Percentiles rank a stretch among this genome's conserved stretches.
Evolutionary conservation across 2,888 invertebrate species (phyloP).

Genomic region (Caenorhabditis plicata): DNA sequence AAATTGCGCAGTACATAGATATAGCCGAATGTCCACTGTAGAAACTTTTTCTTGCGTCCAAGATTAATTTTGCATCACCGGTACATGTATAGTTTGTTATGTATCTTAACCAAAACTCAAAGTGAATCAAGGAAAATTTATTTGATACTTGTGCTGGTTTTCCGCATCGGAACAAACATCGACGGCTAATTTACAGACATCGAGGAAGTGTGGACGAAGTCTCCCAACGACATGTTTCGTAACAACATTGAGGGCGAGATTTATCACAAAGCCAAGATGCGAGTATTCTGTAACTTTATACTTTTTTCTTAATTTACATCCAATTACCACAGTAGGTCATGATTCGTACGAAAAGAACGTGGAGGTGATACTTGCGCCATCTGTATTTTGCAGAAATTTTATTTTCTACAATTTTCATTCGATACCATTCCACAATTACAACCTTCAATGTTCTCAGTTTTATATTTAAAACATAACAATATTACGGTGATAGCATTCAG

Average conservation of each 20-base stretch:
- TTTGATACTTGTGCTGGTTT: neutral
- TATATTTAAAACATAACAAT: neutral
- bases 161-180: constrained; percentile 24
- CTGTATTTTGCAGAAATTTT: constrained; percentile 33
- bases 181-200: constrained; percentile 77
- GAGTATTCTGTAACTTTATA: constrained; percentile 37
- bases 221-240: constrained; percentile 89
- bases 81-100: constrained; percentile 40
- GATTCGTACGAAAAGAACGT: constrained; percentile 37
- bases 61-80: constrained; percentile 31
- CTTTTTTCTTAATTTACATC: neutral
- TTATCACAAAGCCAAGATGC: constrained; percentile 47
- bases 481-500: constrained; percentile 29
- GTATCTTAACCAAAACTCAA: constrained; percentile 10
- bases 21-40: constrained; percentile 51
- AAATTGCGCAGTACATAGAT: constrained; percentile 45
- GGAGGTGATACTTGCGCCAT: constrained; percentile 41
- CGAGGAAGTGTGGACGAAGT: constrained; percentile 87
- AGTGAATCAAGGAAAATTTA: neutral
- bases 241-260: constrained; percentile 70
- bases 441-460: constrained; percentile 9
- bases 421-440: constrained; percentile 35
- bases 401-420: constrained; percentile 32
- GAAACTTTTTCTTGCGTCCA: constrained; percentile 50
- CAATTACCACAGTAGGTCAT: constrained; percentile 41